Percentiles rank a stretch among this genome's conserved stretches.
phyloP scores from a whole-genome alignment of 2,797 vertebrate genomes.

The Hemitrygon akajei region DNA sequence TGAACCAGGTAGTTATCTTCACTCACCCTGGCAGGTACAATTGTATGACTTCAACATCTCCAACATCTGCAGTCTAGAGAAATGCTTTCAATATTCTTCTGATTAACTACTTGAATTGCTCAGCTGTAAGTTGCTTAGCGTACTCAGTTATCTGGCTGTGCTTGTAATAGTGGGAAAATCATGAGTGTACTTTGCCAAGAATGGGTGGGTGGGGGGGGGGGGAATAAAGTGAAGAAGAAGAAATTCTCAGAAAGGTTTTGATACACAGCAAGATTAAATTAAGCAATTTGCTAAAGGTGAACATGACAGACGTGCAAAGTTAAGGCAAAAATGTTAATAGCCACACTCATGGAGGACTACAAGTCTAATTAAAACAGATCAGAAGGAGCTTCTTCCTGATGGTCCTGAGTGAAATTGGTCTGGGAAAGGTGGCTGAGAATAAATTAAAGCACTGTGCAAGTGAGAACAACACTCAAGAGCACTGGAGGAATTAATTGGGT shows the following conservation, averaged over 20 bases:
- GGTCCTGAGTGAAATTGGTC: no score
- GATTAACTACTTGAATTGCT: neutral
- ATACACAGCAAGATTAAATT: neutral
- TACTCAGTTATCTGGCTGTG: no score
- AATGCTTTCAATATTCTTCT: neutral
- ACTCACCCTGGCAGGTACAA: neutral
- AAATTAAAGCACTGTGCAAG: neutral
- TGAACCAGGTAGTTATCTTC: conserved; percentile 22
- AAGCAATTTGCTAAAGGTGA: neutral
- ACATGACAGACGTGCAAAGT: neutral
- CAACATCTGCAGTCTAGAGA: neutral
- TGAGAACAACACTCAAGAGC: neutral
- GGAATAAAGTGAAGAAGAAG: neutral
- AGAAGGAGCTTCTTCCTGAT: neutral
- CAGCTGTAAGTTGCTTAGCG: neutral
- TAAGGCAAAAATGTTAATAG: neutral
- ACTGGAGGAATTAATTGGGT: no score
- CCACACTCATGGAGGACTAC: neutral
- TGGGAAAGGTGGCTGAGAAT: no score
- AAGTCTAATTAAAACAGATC: neutral
- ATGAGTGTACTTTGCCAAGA: neutral
- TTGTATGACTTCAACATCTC: neutral
- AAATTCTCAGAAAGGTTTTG: neutral
- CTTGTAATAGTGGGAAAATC: neutral
- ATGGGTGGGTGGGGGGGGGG: no score